Base-by-base conservation (phyloP, 1,140 invertebrate species). In the Himalopsyche phryganea region DNA sequence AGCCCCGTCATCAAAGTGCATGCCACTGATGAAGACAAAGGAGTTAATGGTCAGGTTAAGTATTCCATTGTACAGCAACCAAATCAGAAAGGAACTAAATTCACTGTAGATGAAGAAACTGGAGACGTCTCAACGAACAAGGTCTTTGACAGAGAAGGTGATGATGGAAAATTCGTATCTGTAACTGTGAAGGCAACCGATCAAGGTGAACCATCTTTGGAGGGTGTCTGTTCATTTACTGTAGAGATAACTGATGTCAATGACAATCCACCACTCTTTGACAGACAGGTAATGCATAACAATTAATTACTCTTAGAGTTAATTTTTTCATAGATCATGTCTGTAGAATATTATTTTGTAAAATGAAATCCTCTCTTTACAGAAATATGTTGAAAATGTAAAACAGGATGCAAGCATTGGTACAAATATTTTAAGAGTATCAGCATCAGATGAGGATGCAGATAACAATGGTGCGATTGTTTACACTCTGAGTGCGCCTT, bases 341-440 rank as follows among this genome's bases (percentile, higher is more conserved):
- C n/a, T n/a, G n/a, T n/a, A n/a, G n/a, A n/a, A n/a, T n/a, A n/a
- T n/a, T n/a, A n/a, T 5, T 28, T 28, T 28, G 9, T 28, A 11
- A 20, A 10, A n/a, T 48, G 9, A 13, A 28, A 41, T 44, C 2
- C 10, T 20, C n/a, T 57, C n/a, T 13, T 78, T 80, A 28, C 75
- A 94, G 91, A 94, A 94, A 91, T 96, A 96, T 75, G 88, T 94
- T 59, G 94, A 96, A 74, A 95, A 96, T 76, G 92, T 96, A 9
- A 96, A 96, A 76, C 94, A 96, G 82, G 94, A 96, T 70, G 94
- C 93, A 17, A 94, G 91, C 74, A 93, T 94, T 64, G 93, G 93
- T 38, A 95, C 92, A 23, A 96, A 95, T 72, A 96, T 96, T 65
- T 76, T 96, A 44, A 83, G 93, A 68, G 92, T 96, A 3, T 96